Base-by-base conservation (phyloP, 2,888 invertebrate genomes). In the Eutolmus rufibarbis region DNA sequence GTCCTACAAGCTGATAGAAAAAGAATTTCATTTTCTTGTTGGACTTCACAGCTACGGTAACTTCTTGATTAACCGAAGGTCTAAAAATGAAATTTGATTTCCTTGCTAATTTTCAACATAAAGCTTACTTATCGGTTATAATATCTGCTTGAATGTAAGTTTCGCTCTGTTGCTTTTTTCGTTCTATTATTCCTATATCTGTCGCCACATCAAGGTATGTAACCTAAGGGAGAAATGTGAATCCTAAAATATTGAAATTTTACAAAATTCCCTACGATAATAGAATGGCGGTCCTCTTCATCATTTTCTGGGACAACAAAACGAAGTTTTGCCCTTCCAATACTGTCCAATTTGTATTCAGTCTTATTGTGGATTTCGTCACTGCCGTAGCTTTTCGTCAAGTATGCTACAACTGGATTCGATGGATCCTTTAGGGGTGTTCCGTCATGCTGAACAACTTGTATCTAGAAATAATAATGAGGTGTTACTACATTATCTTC, bases 1-100 rank as follows among this genome's bases (percentile, higher is more conserved):
- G 94, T 16, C 97, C 98, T 88, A 98, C 94, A 57, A 97, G 94
- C 90, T 95, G 94, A 91, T 97, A 98, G 90, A 95, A 96, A 81
- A 98, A 94, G 89, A 96, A 94, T 89, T 95, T 95, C 94, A 98
- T 94, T 0, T 96, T 95, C 89, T 95, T 95, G 0, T 97, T 97
- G 3, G 97, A 95, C 88, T 96, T 95, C 2, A 98, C 95, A 87
- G 95, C 94, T 57, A 97, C 94, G 87, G 95, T 94, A 77, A 98
- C 94, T 89, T 97, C 96, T 88, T 95, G 94, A 89, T 96, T 96
- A 0, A 96, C 95, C 89, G 93, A 91, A 0, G 95, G 94, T 66
- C 93, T 94, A 79, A 51, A 79, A 79, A 79, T 46, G 5, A 5
- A 28, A 46, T 12, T 23, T 40, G 23, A 74, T 66, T 28, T 66